These are phyloP conservation scores for Lasioglossum vierecki DNA, from an alignment of 2,888 invertebrate species.

Conservation along the genomic window DNA sequence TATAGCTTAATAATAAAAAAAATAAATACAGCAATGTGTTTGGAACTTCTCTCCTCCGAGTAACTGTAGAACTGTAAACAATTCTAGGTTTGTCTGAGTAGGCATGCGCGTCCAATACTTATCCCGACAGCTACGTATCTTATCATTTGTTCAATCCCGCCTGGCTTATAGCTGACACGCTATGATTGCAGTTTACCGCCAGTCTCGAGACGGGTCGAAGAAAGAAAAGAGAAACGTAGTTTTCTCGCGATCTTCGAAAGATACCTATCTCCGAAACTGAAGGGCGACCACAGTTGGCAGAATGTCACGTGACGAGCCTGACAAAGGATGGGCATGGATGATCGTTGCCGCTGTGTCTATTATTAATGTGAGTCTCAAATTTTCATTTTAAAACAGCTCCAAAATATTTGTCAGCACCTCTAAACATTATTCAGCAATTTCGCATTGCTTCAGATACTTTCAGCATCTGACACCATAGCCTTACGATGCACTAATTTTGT, in stretches of 20 bases:
- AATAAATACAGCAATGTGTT: not conserved
- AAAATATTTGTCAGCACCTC: not conserved
- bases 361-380: slow-evolving; percentile 62
- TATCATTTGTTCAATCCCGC: slow-evolving; percentile 58
- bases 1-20: no score
- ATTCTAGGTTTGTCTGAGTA: slow-evolving; percentile 11
- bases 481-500: no score
- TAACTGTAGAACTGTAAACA: slow-evolving; percentile 14
- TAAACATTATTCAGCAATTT: not conserved
- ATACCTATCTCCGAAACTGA: not conserved
- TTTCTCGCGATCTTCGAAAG: not conserved
- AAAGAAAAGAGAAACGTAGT: not conserved
- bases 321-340: slow-evolving; percentile 85
- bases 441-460: not conserved
- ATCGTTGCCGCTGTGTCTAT: slow-evolving; percentile 83
- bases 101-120: slow-evolving; percentile 26
- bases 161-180: slow-evolving; percentile 30
- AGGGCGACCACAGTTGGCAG: slow-evolving; percentile 19
- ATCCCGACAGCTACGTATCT: slow-evolving; percentile 55
- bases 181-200: slow-evolving; percentile 52
- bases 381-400: not conserved
- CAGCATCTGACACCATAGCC: not conserved
- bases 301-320: slow-evolving; percentile 71
- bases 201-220: slow-evolving; percentile 33
- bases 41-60: not conserved